Evolutionary conservation across 2,113 vertebrate species (phyloP).

Genomic region (Malurus cyaneus): DNA sequence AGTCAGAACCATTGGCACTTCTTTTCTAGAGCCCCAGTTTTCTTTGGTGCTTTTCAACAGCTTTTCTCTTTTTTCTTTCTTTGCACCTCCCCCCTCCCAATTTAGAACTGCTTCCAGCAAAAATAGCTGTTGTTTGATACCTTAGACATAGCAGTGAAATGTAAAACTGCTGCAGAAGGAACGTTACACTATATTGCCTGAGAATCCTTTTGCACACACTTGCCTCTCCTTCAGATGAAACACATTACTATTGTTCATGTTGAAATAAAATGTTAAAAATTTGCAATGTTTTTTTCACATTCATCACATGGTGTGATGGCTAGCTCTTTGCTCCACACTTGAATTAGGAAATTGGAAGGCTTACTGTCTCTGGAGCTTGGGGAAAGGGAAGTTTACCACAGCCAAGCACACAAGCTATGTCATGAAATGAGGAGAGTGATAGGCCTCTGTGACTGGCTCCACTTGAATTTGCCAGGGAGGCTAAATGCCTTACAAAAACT

Average conservation of each 20-base stretch:
- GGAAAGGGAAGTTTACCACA: neutral
- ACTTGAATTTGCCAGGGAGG: neutral
- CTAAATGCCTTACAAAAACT: neutral
- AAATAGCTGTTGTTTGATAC: constrained; percentile 14
- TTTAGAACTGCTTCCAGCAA: constrained; percentile 11
- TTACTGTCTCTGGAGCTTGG: neutral
- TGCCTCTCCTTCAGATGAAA: neutral
- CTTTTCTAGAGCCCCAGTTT: constrained; percentile 27
- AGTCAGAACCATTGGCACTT: constrained; percentile 32
- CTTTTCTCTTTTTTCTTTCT: neutral
- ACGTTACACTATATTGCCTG: neutral
- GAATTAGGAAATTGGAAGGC: neutral
- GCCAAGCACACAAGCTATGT: neutral
- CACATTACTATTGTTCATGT: neutral
- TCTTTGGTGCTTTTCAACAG: constrained; percentile 33
- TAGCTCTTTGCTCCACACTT: neutral
- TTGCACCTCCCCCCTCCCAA: neutral
- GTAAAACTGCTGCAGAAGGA: neutral
- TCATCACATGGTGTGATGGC: neutral
- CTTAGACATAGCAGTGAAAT: neutral
- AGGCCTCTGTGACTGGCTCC: neutral
- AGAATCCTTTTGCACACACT: neutral
- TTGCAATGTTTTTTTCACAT: neutral
- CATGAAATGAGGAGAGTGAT: neutral
- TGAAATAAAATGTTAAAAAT: neutral